Evolutionary conservation across 64 coral and sea anemone species (phyloP), one percentile per base, ranked within the genome.

Genomic region (Pocillopora verrucosa): DNA sequence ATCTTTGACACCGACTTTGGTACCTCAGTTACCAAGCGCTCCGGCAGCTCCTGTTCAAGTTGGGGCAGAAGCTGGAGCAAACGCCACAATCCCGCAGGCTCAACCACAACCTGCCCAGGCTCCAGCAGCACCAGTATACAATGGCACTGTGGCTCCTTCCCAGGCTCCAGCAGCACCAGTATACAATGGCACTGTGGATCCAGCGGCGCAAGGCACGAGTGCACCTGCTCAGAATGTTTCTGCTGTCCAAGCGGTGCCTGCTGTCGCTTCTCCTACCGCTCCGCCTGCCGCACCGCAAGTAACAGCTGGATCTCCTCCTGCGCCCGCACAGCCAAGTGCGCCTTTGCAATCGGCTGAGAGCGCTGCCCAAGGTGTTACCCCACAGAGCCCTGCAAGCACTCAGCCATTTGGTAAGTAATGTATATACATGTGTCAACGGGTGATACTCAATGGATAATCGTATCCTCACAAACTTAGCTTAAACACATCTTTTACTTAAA

Each of bases 361-460:
- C 24, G 36, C 34, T 73, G 34, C 26, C 30, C 65, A 90, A 61
- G 36, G 80, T 65, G 65, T 22, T 10, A 16, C 36, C 65, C 22
- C 63, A 17, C 19, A 13, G 81, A 69, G 10, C 5, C 5, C 63
- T 24, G 65, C 63, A 37, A 13, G 15, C 37, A 19, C 36, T 58
- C 82, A 85, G 45, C 82, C 82, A 10, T 85, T 85, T 24, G 41
- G 82, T 85, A 85, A 85, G 82, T 72, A n/a, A 25, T 70, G 41
- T 4, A 51, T 51, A 51, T 51, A 51, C 41, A 51, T 51, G 3
- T 51, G 41, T 4, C 3, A 51, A 51, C 41, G 41, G 7, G 3
- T 3, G 41, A 51, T 51, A 51, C 7, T 7, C 41, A 51, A 51
- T 4, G 41, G 7, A 7, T 7, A 51, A 7, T 51, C 7, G 30